Conservation (phyloP, 2,113 vertebrate species). For the Dasyornis broadbenti region DNA sequence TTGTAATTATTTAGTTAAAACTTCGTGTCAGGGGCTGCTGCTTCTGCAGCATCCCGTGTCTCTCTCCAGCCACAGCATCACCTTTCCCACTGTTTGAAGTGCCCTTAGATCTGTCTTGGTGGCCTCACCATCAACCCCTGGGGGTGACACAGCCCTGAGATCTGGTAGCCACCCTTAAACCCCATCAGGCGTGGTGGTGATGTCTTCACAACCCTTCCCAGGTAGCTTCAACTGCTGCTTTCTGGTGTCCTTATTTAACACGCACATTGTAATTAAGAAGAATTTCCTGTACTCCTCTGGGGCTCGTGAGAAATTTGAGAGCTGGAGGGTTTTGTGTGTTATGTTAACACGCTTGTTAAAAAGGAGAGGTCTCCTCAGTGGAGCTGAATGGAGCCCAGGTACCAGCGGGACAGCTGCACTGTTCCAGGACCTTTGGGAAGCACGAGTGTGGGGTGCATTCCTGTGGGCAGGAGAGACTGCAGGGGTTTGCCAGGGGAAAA, state of each 20-base stretch:
- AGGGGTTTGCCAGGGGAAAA: background rate
- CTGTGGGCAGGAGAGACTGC: fast-evolving
- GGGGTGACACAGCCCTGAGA: background rate
- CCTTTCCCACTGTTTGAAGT: background rate
- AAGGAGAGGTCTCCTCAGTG: background rate
- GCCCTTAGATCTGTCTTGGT: background rate
- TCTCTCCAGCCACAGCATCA: background rate
- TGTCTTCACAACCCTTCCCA: background rate
- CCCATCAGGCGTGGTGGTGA: background rate
- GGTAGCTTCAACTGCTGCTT: background rate
- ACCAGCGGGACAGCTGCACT: background rate
- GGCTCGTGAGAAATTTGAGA: conserved; percentile 14
- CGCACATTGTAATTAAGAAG: conserved; percentile 28
- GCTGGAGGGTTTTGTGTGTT: conserved; percentile 44
- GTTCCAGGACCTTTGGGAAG: background rate
- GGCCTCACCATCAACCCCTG: background rate
- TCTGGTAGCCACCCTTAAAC: background rate
- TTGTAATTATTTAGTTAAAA: background rate
- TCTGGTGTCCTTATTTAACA: conserved; percentile 7
- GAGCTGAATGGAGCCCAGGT: background rate
- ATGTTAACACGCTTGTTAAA: conserved; percentile 24
- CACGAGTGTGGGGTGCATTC: background rate
- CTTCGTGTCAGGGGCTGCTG: background rate
- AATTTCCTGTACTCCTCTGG: conserved; percentile 48
- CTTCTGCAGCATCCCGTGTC: background rate